phyloP scores from a whole-genome alignment of 2,797 vertebrate genomes.

The Lepidocolaptes lacrymiger region DNA sequence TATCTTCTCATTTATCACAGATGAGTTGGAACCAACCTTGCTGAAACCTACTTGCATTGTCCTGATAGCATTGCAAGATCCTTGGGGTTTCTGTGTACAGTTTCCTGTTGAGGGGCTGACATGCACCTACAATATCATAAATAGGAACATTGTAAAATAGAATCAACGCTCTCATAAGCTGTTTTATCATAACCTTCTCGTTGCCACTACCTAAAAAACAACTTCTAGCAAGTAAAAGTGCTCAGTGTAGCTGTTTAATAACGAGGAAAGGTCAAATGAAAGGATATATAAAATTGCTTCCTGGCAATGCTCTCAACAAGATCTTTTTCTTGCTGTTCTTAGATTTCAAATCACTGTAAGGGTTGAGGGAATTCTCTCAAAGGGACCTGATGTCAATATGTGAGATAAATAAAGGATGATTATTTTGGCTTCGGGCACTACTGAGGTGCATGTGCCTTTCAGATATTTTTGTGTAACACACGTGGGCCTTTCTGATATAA shows the following conservation, averaged over 20 bases:
- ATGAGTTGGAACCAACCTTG: slow-evolving; percentile 97
- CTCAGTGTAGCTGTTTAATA: slow-evolving; percentile 55
- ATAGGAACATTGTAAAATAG: slow-evolving; percentile 28
- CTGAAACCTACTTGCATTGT: slow-evolving; percentile 92
- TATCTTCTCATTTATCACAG: slow-evolving; percentile 99
- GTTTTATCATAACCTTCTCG: neutral
- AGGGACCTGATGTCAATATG: neutral
- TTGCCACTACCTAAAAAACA: neutral
- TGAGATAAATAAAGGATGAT: slow-evolving; percentile 10
- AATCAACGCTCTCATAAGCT: neutral
- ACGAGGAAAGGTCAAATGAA: neutral
- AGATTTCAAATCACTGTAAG: neutral
- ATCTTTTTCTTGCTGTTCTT: slow-evolving; percentile 26
- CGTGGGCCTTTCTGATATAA: neutral
- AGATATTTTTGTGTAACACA: slow-evolving; percentile 24
- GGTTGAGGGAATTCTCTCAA: neutral
- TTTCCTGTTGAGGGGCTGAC: slow-evolving; percentile 74
- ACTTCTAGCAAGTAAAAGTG: neutral
- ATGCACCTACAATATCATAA: neutral
- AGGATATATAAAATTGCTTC: slow-evolving; percentile 21
- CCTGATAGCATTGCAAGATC: slow-evolving; percentile 86
- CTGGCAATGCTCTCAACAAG: neutral
- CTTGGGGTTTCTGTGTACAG: slow-evolving; percentile 78
- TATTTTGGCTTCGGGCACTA: slow-evolving; percentile 31
- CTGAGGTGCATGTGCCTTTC: neutral